Percentiles rank a stretch among this genome's conserved stretches.
phyloP scores from a whole-genome alignment of 2,888 invertebrate genomes.

The Cheilosia soror region DNA sequence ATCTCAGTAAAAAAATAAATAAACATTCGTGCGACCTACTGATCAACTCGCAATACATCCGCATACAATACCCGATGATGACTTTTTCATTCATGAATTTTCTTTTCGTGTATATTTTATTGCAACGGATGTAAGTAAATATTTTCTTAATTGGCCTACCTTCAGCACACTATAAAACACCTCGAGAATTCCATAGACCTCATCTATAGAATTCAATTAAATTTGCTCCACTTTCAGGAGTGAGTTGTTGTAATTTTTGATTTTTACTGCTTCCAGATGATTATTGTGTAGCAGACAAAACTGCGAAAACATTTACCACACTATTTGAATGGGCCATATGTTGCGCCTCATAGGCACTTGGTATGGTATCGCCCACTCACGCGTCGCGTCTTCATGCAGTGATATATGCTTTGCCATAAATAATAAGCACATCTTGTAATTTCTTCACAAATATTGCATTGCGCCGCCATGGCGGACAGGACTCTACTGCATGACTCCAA shows the following conservation, averaged over 20 bases:
- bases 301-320: slow-evolving; percentile 19
- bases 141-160: slow-evolving; percentile 45
- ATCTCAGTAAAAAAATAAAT: no score
- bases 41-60: neutral
- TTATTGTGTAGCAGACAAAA: slow-evolving; percentile 29
- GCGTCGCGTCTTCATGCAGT: slow-evolving; percentile 24
- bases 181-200: slow-evolving; percentile 18
- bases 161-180: slow-evolving; percentile 24
- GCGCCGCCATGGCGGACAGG: neutral
- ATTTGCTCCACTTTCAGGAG: slow-evolving; percentile 62
- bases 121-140: slow-evolving; percentile 35
- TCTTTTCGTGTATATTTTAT: neutral
- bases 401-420: slow-evolving; percentile 41
- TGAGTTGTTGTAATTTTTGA: slow-evolving; percentile 64
- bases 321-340: slow-evolving; percentile 42
- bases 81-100: slow-evolving; percentile 37
- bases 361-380: slow-evolving; percentile 49
- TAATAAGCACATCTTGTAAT: slow-evolving; percentile 32
- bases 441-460: slow-evolving; percentile 35
- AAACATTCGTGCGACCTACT: no score
- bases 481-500: neutral
- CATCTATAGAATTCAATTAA: slow-evolving; percentile 47
- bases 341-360: slow-evolving; percentile 6
- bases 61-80: neutral
- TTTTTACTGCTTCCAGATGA: slow-evolving; percentile 69